Percentiles rank a stretch among this genome's conserved stretches.
phyloP scores from a whole-genome alignment of 2,888 invertebrate genomes.

The Busseola fusca region DNA sequence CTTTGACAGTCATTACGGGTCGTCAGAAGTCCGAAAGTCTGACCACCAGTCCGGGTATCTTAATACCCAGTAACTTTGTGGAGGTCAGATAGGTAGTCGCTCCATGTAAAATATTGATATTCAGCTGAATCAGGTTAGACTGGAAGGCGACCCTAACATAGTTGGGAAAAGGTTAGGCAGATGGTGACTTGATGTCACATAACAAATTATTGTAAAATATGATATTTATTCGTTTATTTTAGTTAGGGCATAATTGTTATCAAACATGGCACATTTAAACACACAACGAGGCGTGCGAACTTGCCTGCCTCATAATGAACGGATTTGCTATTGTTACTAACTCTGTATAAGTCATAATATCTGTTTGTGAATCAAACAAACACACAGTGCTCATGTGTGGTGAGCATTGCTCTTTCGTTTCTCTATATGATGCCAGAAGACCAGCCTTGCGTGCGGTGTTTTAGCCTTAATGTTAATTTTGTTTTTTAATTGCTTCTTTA shows the following conservation, averaged over 20 bases:
- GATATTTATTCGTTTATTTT: neutral
- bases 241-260: neutral
- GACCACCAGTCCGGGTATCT: neutral
- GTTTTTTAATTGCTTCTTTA: too few relatives aligned
- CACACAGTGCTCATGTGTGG: neutral
- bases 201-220: neutral
- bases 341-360: neutral
- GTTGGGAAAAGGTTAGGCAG: too few relatives aligned
- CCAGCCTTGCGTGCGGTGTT: neutral
- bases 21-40: too few relatives aligned
- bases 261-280: neutral
- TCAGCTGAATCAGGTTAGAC: too few relatives aligned
- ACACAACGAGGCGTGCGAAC: neutral
- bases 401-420: neutral
- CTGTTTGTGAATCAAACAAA: neutral
- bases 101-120: too few relatives aligned
- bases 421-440: neutral
- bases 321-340: conserved; percentile 1
- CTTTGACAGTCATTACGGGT: too few relatives aligned
- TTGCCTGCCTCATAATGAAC: neutral
- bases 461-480: neutral
- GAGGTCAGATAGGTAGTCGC: too few relatives aligned
- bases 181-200: too few relatives aligned
- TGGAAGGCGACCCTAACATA: too few relatives aligned
- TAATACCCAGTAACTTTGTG: too few relatives aligned